Evolutionary conservation across 2,888 invertebrate genomes (phyloP), one percentile per base, ranked within the genome.

Genomic region (Drosophila atripex): DNA sequence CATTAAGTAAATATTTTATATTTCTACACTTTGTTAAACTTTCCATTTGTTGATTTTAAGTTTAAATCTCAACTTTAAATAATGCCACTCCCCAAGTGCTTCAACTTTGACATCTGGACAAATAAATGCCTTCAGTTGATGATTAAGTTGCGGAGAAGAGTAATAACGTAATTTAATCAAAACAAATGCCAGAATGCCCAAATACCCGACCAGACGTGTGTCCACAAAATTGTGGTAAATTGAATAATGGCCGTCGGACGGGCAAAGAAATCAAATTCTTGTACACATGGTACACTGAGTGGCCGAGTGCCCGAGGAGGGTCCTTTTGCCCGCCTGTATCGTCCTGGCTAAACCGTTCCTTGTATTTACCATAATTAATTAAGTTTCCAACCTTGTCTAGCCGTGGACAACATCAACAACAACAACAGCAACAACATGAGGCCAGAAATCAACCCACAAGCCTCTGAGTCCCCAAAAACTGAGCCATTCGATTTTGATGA

Each of bases 301-400:
- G 21, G 1, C 18, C 3, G 14, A 39, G 14, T 8, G 8, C 16
- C 14, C 3, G n/a, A 35, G n/a, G 35, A 35, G 6, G 39, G 39
- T 39, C 39, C 39, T 39, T 8, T 8, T 39, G 8, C 28, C 28
- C 16, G 3, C 16, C 14, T 25, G 25, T 18, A 1, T 46, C 16
- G 41, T 41, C 53, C 41, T 18, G 51, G 35, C 56, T 16, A 25
- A 28, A 30, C 25, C 28, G 21, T n/a, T 28, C 53, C 54, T 30
- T 5, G 21, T 32, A 43, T 50, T 50, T 53, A 64, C 25, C 68
- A 50, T 66, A 69, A 69, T 68, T 68, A 68, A 68, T 68, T 68
- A 68, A 47, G 68, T 68, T 68, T 51, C 56, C 56, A 46, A 35
- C 30, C 64, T 32, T n/a, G 47, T 43, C 57, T 47, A 45, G 46